These are phyloP conservation scores for Whitmania pigra DNA, from an alignment of 1,140 invertebrate genomes.

Conservation along the genomic window DNA sequence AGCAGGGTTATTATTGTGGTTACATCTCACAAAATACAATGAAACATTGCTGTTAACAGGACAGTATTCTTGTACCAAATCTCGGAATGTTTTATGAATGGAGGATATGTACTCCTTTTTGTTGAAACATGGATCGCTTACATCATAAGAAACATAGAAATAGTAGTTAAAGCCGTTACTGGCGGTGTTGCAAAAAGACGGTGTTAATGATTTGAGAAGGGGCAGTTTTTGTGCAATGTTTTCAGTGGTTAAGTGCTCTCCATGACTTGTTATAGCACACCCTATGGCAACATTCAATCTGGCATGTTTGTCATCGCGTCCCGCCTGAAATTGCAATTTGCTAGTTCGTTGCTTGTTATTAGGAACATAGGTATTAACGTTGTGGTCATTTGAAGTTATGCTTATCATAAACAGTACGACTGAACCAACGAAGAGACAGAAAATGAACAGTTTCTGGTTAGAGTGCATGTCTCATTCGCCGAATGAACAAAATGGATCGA, in stretches of 20 bases:
- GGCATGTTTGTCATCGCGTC: no score
- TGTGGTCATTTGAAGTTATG: no score
- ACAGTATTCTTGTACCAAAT: slow-evolving; percentile 3
- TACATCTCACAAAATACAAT: slow-evolving; percentile 20
- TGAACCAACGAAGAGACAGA: no score
- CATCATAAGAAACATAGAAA: slow-evolving; percentile 23
- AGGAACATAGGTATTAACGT: no score
- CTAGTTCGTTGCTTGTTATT: no score
- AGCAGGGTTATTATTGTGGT: slow-evolving; percentile 18
- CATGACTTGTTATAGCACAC: slow-evolving; percentile 21
- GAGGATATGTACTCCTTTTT: slow-evolving; percentile 4
- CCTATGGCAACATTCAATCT: slow-evolving; percentile 17
- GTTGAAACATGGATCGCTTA: slow-evolving; percentile 14
- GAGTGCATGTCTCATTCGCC: no score
- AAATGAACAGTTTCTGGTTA: no score
- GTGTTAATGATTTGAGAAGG: slow-evolving; percentile 16
- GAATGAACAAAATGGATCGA: no score
- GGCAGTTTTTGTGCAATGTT: slow-evolving; percentile 21
- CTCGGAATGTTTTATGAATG: slow-evolving; percentile 15
- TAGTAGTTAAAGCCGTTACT: slow-evolving; percentile 21
- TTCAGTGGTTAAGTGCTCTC: slow-evolving; percentile 10
- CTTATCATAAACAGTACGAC: no score
- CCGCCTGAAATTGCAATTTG: no score
- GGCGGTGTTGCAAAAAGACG: slow-evolving; percentile 22
- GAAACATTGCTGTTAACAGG: neutral